Conservation (phyloP, 23 tunicate species). For the Halocynthia aurantium region DNA sequence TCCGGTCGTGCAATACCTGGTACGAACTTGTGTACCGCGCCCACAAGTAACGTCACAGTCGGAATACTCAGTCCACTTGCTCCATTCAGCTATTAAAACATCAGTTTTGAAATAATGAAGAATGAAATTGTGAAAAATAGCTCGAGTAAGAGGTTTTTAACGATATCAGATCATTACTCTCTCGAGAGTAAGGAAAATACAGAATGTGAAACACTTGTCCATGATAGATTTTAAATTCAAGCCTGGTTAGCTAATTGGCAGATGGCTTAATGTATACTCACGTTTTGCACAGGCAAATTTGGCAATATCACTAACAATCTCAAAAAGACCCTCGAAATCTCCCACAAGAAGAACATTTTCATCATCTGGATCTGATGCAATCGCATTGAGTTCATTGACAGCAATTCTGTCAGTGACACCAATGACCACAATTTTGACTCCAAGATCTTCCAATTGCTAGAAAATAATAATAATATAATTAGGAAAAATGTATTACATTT, state of each 20-base stretch:
- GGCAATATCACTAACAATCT: constrained; percentile 45
- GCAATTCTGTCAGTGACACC: constrained; percentile 54
- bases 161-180: too few species aligned
- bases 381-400: constrained; percentile 57
- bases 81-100: constrained; percentile 30
- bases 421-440: constrained; percentile 57
- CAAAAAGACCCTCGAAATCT: constrained; percentile 38
- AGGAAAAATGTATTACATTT: too few species aligned
- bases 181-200: too few species aligned
- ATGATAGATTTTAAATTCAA: too few species aligned
- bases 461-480: neutral
- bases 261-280: constrained; percentile 3
- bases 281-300: constrained; percentile 66
- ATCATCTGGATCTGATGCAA: constrained; percentile 64
- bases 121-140: too few species aligned
- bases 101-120: neutral
- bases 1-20: constrained; percentile 51
- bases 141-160: too few species aligned
- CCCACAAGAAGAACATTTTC: constrained; percentile 62
- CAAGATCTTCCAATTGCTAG: constrained; percentile 43
- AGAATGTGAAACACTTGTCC: too few species aligned
- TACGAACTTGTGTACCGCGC: constrained; percentile 25
- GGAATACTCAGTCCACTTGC: constrained; percentile 44
- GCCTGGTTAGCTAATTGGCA: too few species aligned
- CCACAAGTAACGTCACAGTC: constrained; percentile 61